These are phyloP conservation scores for Nematostella vectensis DNA, from an alignment of 92 coral and sea anemone genomes.

Conservation along the genomic window DNA sequence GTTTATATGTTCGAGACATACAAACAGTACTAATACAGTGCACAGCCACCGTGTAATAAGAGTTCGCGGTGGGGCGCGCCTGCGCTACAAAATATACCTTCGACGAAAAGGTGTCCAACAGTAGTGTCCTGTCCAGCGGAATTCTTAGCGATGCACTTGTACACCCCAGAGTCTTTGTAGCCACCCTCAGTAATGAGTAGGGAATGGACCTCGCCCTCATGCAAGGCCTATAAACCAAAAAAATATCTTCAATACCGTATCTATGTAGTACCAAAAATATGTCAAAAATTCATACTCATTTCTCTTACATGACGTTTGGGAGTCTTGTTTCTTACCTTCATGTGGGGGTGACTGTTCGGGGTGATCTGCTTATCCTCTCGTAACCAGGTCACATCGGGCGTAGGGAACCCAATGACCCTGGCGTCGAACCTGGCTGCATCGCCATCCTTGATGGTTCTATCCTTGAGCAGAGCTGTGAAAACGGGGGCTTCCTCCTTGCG, in stretches of 20 bases:
- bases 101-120: constrained; percentile 56
- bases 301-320: too few species aligned
- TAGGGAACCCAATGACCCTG: constrained; percentile 81
- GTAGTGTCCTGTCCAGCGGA: constrained; percentile 72
- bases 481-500: constrained; percentile 53
- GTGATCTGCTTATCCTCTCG: constrained; percentile 66
- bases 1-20: too few species aligned
- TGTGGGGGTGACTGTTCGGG: constrained; percentile 34
- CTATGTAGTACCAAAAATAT: too few species aligned
- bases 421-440: constrained; percentile 79
- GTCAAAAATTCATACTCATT: too few species aligned
- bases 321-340: too few species aligned
- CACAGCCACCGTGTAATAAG: too few species aligned
- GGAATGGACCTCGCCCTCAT: constrained; percentile 69
- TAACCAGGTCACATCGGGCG: constrained; percentile 76
- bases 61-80: too few species aligned
- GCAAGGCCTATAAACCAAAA: too few species aligned
- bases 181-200: constrained; percentile 75
- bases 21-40: too few species aligned
- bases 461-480: constrained; percentile 66
- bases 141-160: constrained; percentile 85
- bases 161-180: constrained; percentile 67
- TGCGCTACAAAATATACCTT: too few species aligned
- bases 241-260: too few species aligned
- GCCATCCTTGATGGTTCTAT: constrained; percentile 72